phyloP scores from a whole-genome alignment of 2,888 invertebrate species.

The Pemphredon lugubris region DNA sequence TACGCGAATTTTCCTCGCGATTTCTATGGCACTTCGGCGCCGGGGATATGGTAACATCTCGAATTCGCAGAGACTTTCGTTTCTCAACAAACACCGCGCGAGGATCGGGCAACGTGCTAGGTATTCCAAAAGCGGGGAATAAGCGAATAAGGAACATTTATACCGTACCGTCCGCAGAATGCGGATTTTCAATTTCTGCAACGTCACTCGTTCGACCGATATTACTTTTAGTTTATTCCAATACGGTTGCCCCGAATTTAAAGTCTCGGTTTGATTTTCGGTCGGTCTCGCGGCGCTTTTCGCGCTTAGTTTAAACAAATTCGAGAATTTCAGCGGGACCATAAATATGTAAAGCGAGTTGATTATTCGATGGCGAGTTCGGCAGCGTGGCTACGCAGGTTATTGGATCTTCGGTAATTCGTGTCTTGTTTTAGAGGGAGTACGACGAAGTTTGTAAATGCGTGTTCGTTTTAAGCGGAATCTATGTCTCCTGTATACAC shows the following conservation, averaged over 20 bases:
- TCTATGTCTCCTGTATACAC: too few relatives aligned
- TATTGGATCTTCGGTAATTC: too few relatives aligned
- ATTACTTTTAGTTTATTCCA: conserved; percentile 39
- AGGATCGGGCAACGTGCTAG: conserved; percentile 54
- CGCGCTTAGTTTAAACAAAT: conserved; percentile 2
- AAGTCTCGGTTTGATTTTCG: not conserved
- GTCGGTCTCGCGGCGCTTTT: too few relatives aligned
- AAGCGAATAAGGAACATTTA: conserved; percentile 45
- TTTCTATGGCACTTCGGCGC: too few relatives aligned
- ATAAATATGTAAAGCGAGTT: too few relatives aligned
- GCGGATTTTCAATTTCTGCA: conserved; percentile 48
- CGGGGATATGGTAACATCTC: conserved; percentile 21
- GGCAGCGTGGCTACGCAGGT: too few relatives aligned
- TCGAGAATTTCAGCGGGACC: too few relatives aligned
- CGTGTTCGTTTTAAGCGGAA: too few relatives aligned
- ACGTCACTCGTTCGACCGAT: conserved; percentile 38
- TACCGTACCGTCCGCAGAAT: conserved; percentile 34
- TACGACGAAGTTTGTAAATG: too few relatives aligned
- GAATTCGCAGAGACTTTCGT: conserved; percentile 47
- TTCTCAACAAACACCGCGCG: conserved; percentile 35
- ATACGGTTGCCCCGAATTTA: not conserved
- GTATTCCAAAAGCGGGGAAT: conserved; percentile 41
- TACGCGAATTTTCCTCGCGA: conserved; percentile 8
- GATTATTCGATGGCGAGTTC: too few relatives aligned
- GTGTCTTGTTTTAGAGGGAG: too few relatives aligned